These are phyloP conservation scores for Bradypodion ventrale DNA, from an alignment of 2,797 vertebrate genomes.

Conservation along the genomic window DNA sequence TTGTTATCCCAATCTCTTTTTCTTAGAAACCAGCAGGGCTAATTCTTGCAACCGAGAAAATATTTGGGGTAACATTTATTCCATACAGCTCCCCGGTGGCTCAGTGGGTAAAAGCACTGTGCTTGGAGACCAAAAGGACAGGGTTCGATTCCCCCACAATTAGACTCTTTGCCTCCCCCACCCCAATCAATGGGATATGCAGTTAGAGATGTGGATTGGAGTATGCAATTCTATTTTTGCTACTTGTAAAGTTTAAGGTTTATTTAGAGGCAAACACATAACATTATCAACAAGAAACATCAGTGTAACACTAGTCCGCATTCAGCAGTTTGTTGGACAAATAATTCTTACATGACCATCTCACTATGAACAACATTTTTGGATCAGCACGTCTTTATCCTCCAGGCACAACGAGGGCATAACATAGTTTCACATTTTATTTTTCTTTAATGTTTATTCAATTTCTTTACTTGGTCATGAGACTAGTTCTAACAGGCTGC, in stretches of 20 bases:
- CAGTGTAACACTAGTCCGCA: not conserved
- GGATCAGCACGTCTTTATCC: not conserved
- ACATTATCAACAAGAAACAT: not conserved
- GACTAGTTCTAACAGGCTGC: not conserved
- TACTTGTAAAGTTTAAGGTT: too few relatives aligned
- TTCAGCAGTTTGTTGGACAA: not conserved
- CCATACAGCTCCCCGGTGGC: too few relatives aligned
- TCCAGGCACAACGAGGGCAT: not conserved
- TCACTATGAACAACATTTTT: not conserved
- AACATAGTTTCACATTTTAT: not conserved
- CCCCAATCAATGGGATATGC: not conserved
- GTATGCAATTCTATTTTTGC: not conserved
- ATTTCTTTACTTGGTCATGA: not conserved
- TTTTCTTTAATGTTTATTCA: not conserved
- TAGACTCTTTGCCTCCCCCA: not conserved
- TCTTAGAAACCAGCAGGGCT: not conserved
- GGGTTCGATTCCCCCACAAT: not conserved
- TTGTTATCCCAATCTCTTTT: not conserved
- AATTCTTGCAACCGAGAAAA: not conserved
- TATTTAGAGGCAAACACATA: too few relatives aligned
- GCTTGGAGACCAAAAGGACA: too few relatives aligned
- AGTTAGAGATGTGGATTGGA: not conserved
- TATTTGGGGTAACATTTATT: not conserved
- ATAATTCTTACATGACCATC: not conserved
- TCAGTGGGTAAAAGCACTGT: too few relatives aligned